Conservation (phyloP, 2,797 vertebrate genomes). For the Danionella dracula region DNA sequence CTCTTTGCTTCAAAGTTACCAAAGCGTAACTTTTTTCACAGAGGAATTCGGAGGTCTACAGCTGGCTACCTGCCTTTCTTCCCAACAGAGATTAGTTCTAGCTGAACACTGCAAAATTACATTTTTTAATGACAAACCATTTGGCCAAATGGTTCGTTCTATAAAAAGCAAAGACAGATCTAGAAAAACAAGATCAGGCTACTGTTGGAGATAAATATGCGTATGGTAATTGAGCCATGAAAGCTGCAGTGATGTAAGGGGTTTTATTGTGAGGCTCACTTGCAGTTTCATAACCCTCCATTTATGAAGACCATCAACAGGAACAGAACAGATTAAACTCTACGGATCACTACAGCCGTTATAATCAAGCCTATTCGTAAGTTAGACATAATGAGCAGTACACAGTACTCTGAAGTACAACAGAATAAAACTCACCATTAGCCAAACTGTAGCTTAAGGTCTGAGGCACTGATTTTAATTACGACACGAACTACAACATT, state of each 20-base stretch:
- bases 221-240: not conserved
- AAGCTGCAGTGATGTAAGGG: not conserved
- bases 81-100: not conserved
- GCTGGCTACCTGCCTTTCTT: conserved; percentile 2
- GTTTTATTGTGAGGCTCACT: not conserved
- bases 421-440: not conserved
- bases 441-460: not conserved
- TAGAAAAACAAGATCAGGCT: not conserved
- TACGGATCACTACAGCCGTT: not conserved
- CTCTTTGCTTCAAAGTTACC: not conserved
- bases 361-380: not conserved
- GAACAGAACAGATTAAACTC: not conserved
- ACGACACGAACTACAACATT: too few species aligned
- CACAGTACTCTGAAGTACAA: not conserved
- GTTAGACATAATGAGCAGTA: too few species aligned
- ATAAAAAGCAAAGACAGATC: not conserved
- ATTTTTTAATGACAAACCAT: not conserved
- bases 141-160: not conserved
- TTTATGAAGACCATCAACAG: not conserved
- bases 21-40: conserved; percentile 8
- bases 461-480: too few species aligned
- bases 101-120: not conserved
- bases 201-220: not conserved
- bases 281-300: not conserved
- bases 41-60: conserved; percentile 3